Conservation (phyloP, 2,888 invertebrate species). For the Spisula subtruncata region DNA sequence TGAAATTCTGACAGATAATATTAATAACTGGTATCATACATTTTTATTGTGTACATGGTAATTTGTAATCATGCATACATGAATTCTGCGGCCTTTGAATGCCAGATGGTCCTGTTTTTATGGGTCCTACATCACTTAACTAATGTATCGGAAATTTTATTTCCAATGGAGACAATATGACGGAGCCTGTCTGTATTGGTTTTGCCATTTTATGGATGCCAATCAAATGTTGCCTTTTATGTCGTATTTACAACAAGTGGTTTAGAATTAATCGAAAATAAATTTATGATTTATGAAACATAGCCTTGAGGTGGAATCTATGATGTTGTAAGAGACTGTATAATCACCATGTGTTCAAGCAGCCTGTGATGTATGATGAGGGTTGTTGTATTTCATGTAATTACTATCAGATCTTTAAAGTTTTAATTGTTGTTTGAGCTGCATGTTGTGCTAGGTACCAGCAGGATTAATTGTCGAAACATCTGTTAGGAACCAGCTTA, state of each 20-base stretch:
- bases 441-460: neutral
- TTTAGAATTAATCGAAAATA: conserved; percentile 12
- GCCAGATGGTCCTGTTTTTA: conserved; percentile 20
- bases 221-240: conserved; percentile 30
- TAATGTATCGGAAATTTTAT: conserved; percentile 26
- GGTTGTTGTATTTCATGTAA: neutral
- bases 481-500: conserved; percentile 11
- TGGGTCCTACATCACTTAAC: neutral
- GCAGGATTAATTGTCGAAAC: neutral
- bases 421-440: conserved; percentile 1
- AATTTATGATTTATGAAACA: conserved; percentile 23
- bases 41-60: neutral
- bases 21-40: neutral
- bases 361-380: neutral
- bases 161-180: conserved; percentile 18
- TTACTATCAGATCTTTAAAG: neutral
- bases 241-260: conserved; percentile 25
- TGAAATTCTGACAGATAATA: conserved; percentile 12
- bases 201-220: conserved; percentile 6
- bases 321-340: neutral
- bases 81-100: conserved; percentile 3
- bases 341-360: conserved; percentile 16
- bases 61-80: neutral
- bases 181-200: conserved; percentile 13
- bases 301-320: neutral